These are phyloP conservation scores for Pantelozetes paolii DNA, from an alignment of 2,888 invertebrate genomes.

Conservation along the genomic window DNA sequence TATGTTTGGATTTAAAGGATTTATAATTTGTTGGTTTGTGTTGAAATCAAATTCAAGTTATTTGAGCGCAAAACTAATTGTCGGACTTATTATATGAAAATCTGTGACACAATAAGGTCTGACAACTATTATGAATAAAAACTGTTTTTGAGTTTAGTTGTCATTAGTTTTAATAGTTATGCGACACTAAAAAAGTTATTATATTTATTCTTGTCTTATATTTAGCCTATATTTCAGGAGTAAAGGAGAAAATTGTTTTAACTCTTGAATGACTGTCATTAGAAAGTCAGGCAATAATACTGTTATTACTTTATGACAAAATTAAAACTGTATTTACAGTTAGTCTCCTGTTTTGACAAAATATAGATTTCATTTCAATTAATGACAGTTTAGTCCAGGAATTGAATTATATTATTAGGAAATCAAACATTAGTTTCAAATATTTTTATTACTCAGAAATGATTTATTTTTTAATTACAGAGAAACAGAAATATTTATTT, in stretches of 20 bases:
- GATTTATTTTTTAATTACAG: no score
- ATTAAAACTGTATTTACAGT: no score
- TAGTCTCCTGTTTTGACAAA: no score
- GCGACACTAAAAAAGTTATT: conserved; percentile 28
- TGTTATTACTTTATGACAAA: background rate
- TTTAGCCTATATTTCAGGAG: conserved; percentile 17
- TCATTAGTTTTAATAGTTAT: conserved; percentile 26
- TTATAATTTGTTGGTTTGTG: background rate
- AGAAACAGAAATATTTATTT: no score
- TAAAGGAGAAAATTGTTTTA: background rate
- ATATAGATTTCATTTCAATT: no score
- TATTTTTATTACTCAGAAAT: no score
- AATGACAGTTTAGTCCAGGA: no score
- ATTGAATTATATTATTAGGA: no score
- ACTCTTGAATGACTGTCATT: background rate
- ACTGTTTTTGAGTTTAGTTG: background rate
- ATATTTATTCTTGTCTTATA: no score
- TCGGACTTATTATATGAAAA: background rate
- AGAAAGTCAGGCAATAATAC: background rate
- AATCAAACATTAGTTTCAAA: no score
- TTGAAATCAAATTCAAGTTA: conserved; percentile 1
- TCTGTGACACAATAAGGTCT: background rate
- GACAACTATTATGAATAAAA: conserved; percentile 1
- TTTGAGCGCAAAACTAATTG: conserved; percentile 1
- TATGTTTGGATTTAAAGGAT: background rate